phyloP scores from a whole-genome alignment of 2,113 vertebrate genomes.

The Chascanopsetta lugubris region DNA sequence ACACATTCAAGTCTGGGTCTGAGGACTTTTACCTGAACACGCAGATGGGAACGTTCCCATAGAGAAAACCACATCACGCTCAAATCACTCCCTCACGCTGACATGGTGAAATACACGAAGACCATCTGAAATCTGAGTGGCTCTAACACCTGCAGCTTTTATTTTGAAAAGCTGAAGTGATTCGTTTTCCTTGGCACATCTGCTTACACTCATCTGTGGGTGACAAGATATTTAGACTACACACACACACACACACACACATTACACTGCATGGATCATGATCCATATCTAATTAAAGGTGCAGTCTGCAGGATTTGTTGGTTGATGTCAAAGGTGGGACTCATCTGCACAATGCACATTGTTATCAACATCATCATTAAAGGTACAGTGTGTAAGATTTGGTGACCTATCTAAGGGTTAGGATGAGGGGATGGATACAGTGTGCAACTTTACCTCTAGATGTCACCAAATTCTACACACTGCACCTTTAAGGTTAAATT shows the following conservation, averaged over 20 bases:
- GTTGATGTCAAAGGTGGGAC: too few relatives aligned
- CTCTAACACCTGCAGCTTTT: not conserved
- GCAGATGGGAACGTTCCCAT: slow-evolving; percentile 7
- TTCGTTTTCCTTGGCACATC: not conserved
- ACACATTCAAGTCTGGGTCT: not conserved
- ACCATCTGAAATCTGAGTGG: not conserved
- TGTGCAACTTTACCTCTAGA: too few relatives aligned
- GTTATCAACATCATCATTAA: too few relatives aligned
- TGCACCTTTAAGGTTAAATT: too few relatives aligned
- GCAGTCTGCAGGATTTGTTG: not conserved
- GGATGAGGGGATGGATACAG: too few relatives aligned
- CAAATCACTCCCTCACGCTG: not conserved
- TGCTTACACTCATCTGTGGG: not conserved
- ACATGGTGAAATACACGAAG: not conserved
- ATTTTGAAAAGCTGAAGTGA: not conserved
- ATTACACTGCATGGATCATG: not conserved
- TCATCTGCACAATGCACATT: too few relatives aligned
- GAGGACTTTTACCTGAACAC: not conserved
- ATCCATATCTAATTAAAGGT: not conserved
- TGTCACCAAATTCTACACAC: too few relatives aligned
- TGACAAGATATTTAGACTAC: not conserved
- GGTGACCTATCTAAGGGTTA: too few relatives aligned
- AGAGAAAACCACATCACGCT: not conserved
- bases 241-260: not conserved
- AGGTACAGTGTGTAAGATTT: too few relatives aligned